Evolutionary conservation across 2,797 vertebrate species (phyloP).

Genomic region (Schizothorax lantsangensis): DNA sequence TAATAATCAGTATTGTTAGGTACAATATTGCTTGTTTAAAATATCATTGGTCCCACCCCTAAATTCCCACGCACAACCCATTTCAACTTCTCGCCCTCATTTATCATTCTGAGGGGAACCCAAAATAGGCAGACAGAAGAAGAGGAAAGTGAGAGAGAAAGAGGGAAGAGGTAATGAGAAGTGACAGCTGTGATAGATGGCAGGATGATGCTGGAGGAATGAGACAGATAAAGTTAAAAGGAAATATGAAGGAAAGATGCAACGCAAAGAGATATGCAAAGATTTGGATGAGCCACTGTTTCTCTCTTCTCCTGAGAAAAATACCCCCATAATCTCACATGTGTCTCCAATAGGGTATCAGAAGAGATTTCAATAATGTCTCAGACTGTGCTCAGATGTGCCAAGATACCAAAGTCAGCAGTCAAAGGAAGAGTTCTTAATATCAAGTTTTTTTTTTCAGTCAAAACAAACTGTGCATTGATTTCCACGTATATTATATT

Average conservation of each 20-base stretch:
- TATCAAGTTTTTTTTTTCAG: background rate
- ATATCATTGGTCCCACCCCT: background rate
- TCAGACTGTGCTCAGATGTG: background rate
- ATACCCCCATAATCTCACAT: background rate
- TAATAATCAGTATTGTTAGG: background rate
- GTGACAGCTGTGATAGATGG: slow-evolving; percentile 44
- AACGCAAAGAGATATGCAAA: background rate
- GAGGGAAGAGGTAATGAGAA: slow-evolving; percentile 36
- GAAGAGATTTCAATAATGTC: slow-evolving; percentile 2
- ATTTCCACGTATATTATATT: background rate
- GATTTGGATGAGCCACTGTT: background rate
- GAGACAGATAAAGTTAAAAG: slow-evolving; percentile 19
- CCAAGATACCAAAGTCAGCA: background rate
- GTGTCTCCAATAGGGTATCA: background rate
- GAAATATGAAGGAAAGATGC: slow-evolving; percentile 12
- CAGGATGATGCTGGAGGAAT: background rate
- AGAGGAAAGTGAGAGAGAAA: slow-evolving; percentile 15
- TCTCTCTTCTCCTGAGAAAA: background rate
- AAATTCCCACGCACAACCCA: background rate
- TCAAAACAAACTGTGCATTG: background rate
- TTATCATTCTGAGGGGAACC: slow-evolving; percentile 16
- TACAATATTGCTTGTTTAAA: background rate
- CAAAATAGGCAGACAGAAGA: slow-evolving; percentile 23
- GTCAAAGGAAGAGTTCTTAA: background rate
- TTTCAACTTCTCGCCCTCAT: background rate